Evolutionary conservation across 2,797 vertebrate genomes (phyloP), one percentile per base, ranked within the genome.

Genomic region (Stomatorhinus walkeri): DNA sequence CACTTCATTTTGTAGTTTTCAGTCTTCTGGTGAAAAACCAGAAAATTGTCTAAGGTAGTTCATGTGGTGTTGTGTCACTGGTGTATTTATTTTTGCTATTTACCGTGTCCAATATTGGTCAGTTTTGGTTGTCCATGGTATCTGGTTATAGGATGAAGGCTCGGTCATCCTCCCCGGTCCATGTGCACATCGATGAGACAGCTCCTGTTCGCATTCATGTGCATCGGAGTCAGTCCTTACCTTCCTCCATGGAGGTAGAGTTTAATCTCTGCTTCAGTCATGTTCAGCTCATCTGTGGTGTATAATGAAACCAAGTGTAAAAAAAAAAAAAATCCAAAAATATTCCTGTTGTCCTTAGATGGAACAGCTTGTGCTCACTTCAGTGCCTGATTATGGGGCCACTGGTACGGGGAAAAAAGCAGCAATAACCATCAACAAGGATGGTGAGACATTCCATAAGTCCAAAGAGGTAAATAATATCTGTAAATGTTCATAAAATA

Each of bases 161-260:
- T 46, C 88, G 88, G 51, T 51, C 90, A 28, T 89, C 76, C 24
- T 90, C 90, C n/a, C 88, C 90, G 14, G 87, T 89, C 51, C 85
- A 86, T 28, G 88, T 89, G 14, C 88, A 89, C 43, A 22, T 68
- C 14, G 48, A 85, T 6, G 72, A 91, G 28, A n/a, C 36, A 0
- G 87, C 88, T 19, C 85, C 90, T 5, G 88, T 91, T 46, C 72
- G 87, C 46, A 88, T 91, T n/a, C 89, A 90, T 76, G 54, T 91
- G 43, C 85, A 90, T 19, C 85, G 89, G 51, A 88, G 89, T 51
- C 88, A 59, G 14, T 88, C 88, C 43, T 19, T 91, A 8, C 88
- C 89, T 24, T 72, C 87, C 48, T 51, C 43, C 32, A 19, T 68
- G 4, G 87, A 89, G 85, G 90, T 90, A 84, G 10, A 46, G 28